Evolutionary conservation across 2,113 vertebrate genomes (phyloP).

Genomic region (Dicentrarchus labrax): DNA sequence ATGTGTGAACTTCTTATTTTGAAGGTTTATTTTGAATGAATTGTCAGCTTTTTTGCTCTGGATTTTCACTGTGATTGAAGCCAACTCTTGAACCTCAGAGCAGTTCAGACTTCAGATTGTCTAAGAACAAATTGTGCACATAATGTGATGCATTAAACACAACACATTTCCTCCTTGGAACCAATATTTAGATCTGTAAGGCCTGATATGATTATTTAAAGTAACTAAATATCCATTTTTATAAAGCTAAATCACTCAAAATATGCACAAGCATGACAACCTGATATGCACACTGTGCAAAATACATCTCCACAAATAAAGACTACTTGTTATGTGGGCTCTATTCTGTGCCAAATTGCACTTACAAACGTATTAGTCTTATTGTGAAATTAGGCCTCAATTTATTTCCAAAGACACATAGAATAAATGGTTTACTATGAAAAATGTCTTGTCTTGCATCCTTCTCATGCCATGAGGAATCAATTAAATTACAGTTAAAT

Average conservation of each 20-base stretch:
- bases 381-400: slow-evolving; percentile 37
- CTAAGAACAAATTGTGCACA: neutral
- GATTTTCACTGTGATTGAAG: neutral
- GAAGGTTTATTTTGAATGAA: neutral
- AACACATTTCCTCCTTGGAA: neutral
- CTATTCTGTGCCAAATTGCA: neutral
- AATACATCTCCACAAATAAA: neutral
- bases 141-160: neutral
- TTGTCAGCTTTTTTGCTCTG: neutral
- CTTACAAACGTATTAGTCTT: neutral
- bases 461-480: slow-evolving; percentile 87
- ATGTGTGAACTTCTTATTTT: neutral
- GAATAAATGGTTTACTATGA: slow-evolving; percentile 85
- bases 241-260: neutral
- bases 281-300: neutral
- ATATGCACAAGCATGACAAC: neutral
- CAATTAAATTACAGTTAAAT: slow-evolving; percentile 90
- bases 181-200: neutral
- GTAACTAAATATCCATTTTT: neutral
- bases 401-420: slow-evolving; percentile 74
- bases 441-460: slow-evolving; percentile 86
- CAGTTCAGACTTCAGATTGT: neutral
- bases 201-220: slow-evolving; percentile 7
- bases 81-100: neutral
- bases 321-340: neutral